Evolutionary conservation across 64 coral and sea anemone species (phyloP), one percentile per base, ranked within the genome.

Genomic region (Acropora tenuis): DNA sequence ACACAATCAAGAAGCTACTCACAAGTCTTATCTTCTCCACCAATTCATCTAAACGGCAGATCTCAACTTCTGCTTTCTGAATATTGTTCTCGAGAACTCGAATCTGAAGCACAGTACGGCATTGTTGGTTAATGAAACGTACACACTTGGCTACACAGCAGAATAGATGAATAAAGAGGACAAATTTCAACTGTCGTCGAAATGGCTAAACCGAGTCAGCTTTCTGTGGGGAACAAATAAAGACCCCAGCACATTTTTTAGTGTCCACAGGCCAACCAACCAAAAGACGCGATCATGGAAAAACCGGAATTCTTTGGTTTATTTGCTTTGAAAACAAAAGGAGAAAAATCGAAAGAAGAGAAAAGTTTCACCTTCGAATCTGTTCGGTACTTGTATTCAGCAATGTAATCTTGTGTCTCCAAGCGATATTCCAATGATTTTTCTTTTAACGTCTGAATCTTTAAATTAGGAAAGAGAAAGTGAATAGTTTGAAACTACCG

Each of bases 1-100:
- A 4, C 41, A 43, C 40, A 66, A 47, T 7, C n/a, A 44, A 18
- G 16, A 7, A 5, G 10, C 16, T 50, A 92, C 91, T 93, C 87
- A 97, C 95, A 43, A 94, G 48, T 88, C 92, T 69, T 60, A 97
- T 90, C 43, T 87, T 97, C 55, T 94, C 92, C 69, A 97, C 84
- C 73, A 94, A 9, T 3, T 76, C 88, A 65, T 97, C 95, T 41
- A 97, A 61, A 2, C 95, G 88, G 45, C 53, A 88, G 60, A 97
- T 94, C 57, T 97, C 95, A 5, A 52, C 41, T 57, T 97, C 95
- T n/a, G 95, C 95, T 79, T 91, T 97, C 52, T 78, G n/a, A 77
- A 96, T 82, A 58, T 93, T 93, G 18, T 83, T 60, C 63, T 96
- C 91, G 74, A 93, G 76, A 80, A 93, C 76, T 45, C 77, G 63